Percentiles rank a stretch among this genome's conserved stretches.
These are phyloP conservation scores for Augiades crinisus DNA, from an alignment of 2,888 invertebrate species.

Conservation along the genomic window DNA sequence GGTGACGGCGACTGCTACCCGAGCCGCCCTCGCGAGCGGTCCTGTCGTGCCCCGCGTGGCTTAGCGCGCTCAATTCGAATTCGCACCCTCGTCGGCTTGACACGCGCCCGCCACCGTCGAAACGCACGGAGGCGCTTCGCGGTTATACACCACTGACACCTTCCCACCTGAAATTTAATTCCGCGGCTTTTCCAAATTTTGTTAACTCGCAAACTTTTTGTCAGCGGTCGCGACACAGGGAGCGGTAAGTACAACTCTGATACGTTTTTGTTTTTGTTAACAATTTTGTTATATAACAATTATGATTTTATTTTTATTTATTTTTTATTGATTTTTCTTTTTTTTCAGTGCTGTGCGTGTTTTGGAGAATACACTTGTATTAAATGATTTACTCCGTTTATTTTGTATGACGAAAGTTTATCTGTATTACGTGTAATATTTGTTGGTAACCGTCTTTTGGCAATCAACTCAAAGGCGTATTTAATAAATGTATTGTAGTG, in stretches of 20 bases:
- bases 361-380: no score
- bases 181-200: slow-evolving; percentile 44
- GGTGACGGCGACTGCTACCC: slow-evolving; percentile 54
- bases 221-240: slow-evolving; percentile 36
- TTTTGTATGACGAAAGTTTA: neutral
- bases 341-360: slow-evolving; percentile 37
- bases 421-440: neutral
- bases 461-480: neutral
- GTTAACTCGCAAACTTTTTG: slow-evolving; percentile 13
- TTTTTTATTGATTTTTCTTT: slow-evolving; percentile 34
- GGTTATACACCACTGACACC: neutral
- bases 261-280: slow-evolving; percentile 30
- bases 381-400: neutral
- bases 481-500: neutral
- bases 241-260: slow-evolving; percentile 59
- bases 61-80: slow-evolving; percentile 35
- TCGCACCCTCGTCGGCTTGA: slow-evolving; percentile 35
- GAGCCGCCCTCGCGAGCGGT: slow-evolving; percentile 56
- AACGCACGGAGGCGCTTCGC: slow-evolving; percentile 8
- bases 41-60: slow-evolving; percentile 39
- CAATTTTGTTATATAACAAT: slow-evolving; percentile 56
- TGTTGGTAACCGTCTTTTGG: neutral
- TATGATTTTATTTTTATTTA: slow-evolving; percentile 36
- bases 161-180: slow-evolving; percentile 33
- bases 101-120: slow-evolving; percentile 1